A percentile compares a stretch with the other conserved stretches of the same genome.
These are phyloP conservation scores for Arctia plantaginis DNA, from an alignment of 2,888 invertebrate species.

Conservation along the genomic window DNA sequence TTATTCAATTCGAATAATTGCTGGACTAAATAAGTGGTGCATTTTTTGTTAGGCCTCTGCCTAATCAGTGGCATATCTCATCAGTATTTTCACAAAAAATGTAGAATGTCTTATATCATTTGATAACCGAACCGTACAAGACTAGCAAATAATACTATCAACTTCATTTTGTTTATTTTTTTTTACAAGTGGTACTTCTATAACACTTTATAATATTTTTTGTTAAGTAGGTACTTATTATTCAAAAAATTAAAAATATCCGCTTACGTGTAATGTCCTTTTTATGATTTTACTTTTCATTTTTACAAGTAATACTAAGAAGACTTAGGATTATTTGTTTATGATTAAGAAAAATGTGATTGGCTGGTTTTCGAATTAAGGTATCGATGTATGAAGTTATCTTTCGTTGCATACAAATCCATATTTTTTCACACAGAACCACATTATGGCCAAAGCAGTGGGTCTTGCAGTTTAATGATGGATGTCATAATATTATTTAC, in stretches of 20 bases:
- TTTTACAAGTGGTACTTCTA: too few species aligned
- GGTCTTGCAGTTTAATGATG: conserved; percentile 55
- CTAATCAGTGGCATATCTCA: background rate
- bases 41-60: background rate
- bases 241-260: too few species aligned
- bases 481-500: conserved; percentile 51
- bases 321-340: too few species aligned
- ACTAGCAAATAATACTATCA: background rate
- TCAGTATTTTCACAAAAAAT: background rate
- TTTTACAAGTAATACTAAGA: too few species aligned
- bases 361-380: background rate
- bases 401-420: background rate
- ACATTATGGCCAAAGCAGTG: conserved; percentile 35
- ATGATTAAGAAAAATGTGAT: background rate
- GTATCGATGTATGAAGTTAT: background rate
- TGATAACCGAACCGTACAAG: background rate
- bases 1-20: background rate
- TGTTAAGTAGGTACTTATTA: too few species aligned
- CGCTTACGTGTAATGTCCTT: too few species aligned
- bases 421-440: conserved; percentile 32
- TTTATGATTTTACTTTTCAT: too few species aligned
- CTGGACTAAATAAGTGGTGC: background rate
- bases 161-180: background rate
- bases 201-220: too few species aligned
- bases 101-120: background rate